A percentile compares a stretch with the other conserved stretches of the same genome.
Evolutionary conservation across 2,797 vertebrate species (phyloP).

Genomic region (Aselliscus stoliczkanus): DNA sequence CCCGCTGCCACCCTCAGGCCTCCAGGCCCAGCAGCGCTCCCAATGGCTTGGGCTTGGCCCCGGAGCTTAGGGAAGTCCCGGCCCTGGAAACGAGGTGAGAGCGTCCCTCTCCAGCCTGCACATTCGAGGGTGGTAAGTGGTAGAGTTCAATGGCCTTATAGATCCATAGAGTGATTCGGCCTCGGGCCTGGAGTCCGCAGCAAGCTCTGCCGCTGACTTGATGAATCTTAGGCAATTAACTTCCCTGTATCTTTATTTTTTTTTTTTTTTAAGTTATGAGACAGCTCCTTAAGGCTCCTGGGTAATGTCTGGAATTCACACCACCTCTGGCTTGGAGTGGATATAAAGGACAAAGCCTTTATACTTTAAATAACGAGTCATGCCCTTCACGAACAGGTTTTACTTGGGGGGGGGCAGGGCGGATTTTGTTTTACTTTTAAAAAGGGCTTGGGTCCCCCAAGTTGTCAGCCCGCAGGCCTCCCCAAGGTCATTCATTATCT

Average conservation of each 20-base stretch:
- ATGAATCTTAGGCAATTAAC: not conserved
- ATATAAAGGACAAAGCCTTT: not conserved
- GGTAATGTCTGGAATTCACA: not conserved
- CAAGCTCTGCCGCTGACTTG: not conserved
- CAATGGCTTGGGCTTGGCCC: not conserved
- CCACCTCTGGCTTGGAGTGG: not conserved
- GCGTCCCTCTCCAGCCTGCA: not conserved
- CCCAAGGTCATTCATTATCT: not conserved
- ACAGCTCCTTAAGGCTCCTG: not conserved
- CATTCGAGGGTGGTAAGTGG: not conserved
- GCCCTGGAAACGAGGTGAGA: not conserved
- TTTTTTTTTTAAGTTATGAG: not conserved
- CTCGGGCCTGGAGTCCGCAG: not conserved
- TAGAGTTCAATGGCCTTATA: accelerated
- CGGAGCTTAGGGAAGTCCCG: accelerated
- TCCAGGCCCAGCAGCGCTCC: no score
- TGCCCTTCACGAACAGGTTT: not conserved
- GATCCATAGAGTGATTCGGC: not conserved
- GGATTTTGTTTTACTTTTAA: not conserved
- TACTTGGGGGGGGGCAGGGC: accelerated
- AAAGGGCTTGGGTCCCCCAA: not conserved
- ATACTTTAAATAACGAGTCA: not conserved
- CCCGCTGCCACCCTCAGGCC: accelerated
- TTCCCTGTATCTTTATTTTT: not conserved
- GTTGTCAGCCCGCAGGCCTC: not conserved